Conservation (phyloP, 2,113 vertebrate genomes). For the Plecturocebus donacophilus region DNA sequence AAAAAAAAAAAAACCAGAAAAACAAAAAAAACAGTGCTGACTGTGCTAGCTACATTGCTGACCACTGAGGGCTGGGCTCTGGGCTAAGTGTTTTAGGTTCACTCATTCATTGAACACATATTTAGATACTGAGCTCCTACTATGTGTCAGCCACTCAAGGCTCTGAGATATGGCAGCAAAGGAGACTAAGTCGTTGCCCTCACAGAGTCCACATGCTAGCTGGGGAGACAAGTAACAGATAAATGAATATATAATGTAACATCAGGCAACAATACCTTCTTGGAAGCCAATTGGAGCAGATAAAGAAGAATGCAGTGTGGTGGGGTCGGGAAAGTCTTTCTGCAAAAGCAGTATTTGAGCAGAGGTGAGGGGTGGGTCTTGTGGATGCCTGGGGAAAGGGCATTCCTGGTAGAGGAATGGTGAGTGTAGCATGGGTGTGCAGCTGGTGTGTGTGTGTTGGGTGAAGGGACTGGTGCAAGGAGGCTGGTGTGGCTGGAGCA, state of each 20-base stretch:
- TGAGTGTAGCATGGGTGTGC: neutral
- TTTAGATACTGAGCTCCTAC: neutral
- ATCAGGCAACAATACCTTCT: neutral
- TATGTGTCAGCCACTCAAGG: neutral
- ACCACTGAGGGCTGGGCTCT: fast-evolving
- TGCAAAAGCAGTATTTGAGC: neutral
- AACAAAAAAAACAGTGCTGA: neutral
- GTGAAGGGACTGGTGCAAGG: neutral
- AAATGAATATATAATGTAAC: neutral
- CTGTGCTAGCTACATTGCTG: no score
- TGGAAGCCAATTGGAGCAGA: neutral
- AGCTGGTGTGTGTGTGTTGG: neutral
- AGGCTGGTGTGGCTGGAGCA: no score
- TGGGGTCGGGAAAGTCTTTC: neutral
- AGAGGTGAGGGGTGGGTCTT: neutral
- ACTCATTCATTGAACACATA: neutral
- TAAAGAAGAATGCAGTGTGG: neutral
- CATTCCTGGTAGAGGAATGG: neutral
- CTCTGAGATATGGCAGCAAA: neutral
- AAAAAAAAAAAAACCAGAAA: no score
- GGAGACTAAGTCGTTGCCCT: neutral
- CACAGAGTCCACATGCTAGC: neutral
- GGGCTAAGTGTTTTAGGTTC: neutral
- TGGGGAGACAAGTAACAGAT: neutral
- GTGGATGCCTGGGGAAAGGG: neutral